Evolutionary conservation across 2,797 vertebrate species (phyloP), one percentile per base, ranked within the genome.

Genomic region (Betta splendens): DNA sequence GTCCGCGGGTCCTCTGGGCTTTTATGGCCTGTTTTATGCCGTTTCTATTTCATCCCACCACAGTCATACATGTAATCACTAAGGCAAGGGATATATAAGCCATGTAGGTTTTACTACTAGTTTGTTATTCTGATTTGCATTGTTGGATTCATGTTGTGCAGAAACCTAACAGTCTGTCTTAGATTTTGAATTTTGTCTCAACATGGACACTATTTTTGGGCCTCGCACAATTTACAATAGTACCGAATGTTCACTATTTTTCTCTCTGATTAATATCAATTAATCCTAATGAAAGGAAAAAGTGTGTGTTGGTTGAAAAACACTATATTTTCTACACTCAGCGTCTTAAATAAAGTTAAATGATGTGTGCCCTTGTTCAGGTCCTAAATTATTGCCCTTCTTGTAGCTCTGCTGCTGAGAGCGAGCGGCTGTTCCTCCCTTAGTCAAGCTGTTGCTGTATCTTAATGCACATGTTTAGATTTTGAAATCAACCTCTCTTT

Each of bases 301-400:
- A 20, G 42, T 21, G 33, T 51, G 23, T 44, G 13, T 2, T 11
- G 26, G 5, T 17, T 60, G 7, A 10, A 31, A 33, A 31, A 43
- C 26, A 48, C n/a, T 61, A 18, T 28, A 38, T 43, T 68, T 73
- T 22, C 47, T 10, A 55, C 13, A 40, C 39, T 69, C 46, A 53
- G 60, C 62, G 42, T 75, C 64, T 70, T 85, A 70, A 81, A 84
- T 75, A 72, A 74, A 79, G 51, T 62, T 35, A 75, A 82, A 82
- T 71, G 80, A 67, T 12, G 64, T 57, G 21, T 79, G 68, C 37
- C 29, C 50, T 40, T 38, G 46, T 44, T 35, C 55, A 67, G 7
- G 46, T 56, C 38, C 33, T 67, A 59, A 59, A 36, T 69, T 57
- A 70, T 52, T 67, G 58, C 64, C 9, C 28, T 32, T 49, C 52